Evolutionary conservation across 2,888 invertebrate genomes (phyloP).

Genomic region (Rotaria socialis): DNA sequence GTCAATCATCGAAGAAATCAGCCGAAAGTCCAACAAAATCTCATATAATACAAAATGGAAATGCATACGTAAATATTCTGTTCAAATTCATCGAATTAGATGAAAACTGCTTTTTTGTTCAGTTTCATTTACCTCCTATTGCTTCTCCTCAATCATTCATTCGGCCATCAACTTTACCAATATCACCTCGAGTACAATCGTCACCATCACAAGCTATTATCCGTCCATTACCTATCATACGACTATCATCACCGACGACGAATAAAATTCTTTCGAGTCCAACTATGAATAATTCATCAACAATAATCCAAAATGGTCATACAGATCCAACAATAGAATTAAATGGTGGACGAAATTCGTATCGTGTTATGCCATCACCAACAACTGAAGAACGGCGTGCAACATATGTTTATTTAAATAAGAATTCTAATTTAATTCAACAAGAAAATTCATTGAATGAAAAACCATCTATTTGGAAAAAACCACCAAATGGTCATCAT

Average conservation of each 20-base stretch:
- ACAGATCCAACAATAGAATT: not conserved
- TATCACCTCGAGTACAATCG: not conserved
- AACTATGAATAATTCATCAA: not conserved
- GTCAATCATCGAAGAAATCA: not conserved
- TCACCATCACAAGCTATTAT: slow-evolving; percentile 16
- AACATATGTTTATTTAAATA: slow-evolving; percentile 12
- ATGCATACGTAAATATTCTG: not conserved
- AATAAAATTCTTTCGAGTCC: not conserved
- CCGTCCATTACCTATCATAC: slow-evolving; percentile 23
- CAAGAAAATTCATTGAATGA: not conserved
- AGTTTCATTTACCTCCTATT: not conserved
- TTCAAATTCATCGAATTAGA: no score
- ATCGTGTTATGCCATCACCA: slow-evolving; percentile 21
- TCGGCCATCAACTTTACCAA: not conserved
- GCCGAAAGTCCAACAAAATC: not conserved
- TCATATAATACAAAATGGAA: not conserved
- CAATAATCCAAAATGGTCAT: not conserved
- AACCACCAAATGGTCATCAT: slow-evolving; percentile 13
- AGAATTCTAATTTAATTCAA: not conserved
- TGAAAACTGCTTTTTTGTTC: not conserved
- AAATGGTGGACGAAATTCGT: not conserved
- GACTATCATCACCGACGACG: not conserved
- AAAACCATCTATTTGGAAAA: slow-evolving; percentile 15
- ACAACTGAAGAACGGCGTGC: not conserved
- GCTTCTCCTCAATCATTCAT: not conserved